Percentiles rank a stretch among this genome's conserved stretches.
These are phyloP conservation scores for Phengaris arion DNA, from an alignment of 2,888 invertebrate species.

Conservation along the genomic window DNA sequence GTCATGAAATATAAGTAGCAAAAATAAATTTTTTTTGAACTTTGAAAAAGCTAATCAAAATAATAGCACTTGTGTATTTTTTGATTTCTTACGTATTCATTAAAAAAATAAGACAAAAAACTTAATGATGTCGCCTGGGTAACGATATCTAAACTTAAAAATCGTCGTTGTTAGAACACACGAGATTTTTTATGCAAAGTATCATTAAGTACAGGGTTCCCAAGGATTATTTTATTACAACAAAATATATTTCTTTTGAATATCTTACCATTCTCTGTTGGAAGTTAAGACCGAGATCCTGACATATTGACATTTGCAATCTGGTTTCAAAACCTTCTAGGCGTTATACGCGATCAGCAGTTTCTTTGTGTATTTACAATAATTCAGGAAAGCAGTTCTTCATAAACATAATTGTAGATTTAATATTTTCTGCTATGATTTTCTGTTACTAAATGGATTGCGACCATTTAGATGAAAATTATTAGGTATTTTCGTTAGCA, in stretches of 20 bases:
- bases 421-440: slow-evolving; percentile 4
- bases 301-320: slow-evolving; percentile 80
- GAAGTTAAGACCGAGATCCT: slow-evolving; percentile 80
- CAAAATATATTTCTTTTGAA: neutral
- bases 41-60: too few relatives aligned
- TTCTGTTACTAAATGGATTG: slow-evolving; percentile 1
- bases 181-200: neutral
- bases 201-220: neutral
- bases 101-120: neutral
- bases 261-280: slow-evolving; percentile 76
- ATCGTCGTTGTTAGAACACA: neutral
- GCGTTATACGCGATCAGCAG: slow-evolving; percentile 53
- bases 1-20: neutral
- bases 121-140: neutral
- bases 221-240: neutral
- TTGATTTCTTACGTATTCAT: neutral
- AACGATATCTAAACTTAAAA: neutral
- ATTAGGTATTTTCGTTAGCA: too few relatives aligned
- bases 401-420: slow-evolving; percentile 8
- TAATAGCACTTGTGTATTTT: neutral
- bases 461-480: neutral
- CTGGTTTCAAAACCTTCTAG: slow-evolving; percentile 63
- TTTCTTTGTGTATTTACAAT: slow-evolving; percentile 47
- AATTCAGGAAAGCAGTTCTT: neutral
- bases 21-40: neutral